These are phyloP conservation scores for Diadegma fenestrale DNA, from an alignment of 2,888 invertebrate genomes.

Conservation along the genomic window DNA sequence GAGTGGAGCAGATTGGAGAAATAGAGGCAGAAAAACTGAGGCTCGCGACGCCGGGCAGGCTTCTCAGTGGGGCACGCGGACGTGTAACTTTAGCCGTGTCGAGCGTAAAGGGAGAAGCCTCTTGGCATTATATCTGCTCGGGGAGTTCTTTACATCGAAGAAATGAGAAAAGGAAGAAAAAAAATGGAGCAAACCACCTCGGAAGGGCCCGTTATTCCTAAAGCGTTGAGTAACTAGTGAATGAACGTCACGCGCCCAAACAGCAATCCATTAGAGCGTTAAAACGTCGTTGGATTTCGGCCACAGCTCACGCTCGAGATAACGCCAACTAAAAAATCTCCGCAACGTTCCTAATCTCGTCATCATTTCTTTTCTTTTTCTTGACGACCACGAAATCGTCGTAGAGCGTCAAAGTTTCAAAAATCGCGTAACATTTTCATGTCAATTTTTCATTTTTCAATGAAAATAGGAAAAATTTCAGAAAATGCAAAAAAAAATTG, in stretches of 20 bases:
- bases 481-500: not conserved
- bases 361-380: too few species aligned
- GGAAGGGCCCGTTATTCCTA: not conserved
- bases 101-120: constrained; percentile 14
- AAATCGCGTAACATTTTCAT: too few species aligned
- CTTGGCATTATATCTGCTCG: constrained; percentile 9
- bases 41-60: not conserved
- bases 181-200: not conserved
- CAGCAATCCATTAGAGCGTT: not conserved
- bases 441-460: too few species aligned
- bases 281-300: not conserved
- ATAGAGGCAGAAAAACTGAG: not conserved
- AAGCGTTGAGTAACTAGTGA: not conserved
- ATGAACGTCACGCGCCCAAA: not conserved
- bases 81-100: not conserved
- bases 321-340: not conserved
- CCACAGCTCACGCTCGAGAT: not conserved
- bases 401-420: too few species aligned
- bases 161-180: not conserved
- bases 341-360: not conserved
- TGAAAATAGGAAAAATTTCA: too few species aligned
- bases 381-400: too few species aligned
- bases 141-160: not conserved
- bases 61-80: constrained; percentile 24
- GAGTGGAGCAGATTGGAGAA: not conserved